Conservation (phyloP, 64 coral and sea anemone species). For the Trachythela sp. region DNA sequence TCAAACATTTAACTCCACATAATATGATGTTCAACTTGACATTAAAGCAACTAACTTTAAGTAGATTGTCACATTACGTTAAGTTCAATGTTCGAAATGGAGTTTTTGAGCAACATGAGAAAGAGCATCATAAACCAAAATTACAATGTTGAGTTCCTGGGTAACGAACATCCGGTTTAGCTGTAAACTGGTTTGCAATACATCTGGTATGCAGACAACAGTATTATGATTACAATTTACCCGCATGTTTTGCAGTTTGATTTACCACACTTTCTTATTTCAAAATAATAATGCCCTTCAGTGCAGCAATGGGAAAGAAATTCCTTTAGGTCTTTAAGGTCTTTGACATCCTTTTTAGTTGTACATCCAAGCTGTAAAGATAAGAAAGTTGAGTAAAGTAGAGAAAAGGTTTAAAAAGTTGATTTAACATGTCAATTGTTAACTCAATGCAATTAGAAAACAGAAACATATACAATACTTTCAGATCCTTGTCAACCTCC, state of each 20-base stretch:
- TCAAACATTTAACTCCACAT: no score
- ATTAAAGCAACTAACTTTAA: no score
- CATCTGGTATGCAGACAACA: neutral
- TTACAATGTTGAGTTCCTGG: no score
- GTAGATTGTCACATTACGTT: no score
- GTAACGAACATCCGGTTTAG: neutral
- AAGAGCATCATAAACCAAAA: no score
- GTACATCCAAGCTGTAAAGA: neutral
- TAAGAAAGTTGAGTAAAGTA: neutral
- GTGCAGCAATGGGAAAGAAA: neutral
- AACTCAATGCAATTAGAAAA: no score
- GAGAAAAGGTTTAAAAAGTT: neutral
- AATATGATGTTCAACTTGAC: no score
- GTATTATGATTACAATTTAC: neutral
- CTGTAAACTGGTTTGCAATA: neutral
- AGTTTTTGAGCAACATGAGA: no score
- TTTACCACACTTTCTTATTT: neutral
- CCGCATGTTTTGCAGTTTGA: neutral
- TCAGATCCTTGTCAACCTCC: neutral
- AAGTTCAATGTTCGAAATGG: no score
- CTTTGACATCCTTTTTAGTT: neutral
- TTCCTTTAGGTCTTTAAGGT: neutral
- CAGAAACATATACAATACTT: neutral
- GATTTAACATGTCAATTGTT: no score
- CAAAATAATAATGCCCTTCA: neutral